These are phyloP conservation scores for Oreortyx pictus DNA, from an alignment of 2,797 vertebrate genomes.

Conservation along the genomic window DNA sequence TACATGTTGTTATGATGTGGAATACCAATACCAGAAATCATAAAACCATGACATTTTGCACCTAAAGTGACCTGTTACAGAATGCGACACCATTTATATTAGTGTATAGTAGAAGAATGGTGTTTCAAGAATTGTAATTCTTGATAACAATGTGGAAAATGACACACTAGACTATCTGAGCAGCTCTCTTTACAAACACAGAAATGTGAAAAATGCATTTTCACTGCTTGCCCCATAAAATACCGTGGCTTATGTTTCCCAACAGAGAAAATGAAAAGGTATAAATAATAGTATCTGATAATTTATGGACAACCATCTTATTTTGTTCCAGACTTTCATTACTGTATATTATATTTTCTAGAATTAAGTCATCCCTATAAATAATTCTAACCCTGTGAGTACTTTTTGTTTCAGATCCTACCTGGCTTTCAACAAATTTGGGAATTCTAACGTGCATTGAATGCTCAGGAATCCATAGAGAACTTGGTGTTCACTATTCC, in stretches of 20 bases:
- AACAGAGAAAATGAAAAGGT: background rate
- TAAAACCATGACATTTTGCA: too few species aligned
- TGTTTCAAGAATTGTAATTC: background rate
- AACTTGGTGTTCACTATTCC: constrained; percentile 97
- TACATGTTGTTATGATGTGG: too few species aligned
- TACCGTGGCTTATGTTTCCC: background rate
- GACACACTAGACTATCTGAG: background rate
- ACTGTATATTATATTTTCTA: background rate
- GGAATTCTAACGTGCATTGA: constrained; percentile 98
- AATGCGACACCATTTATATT: background rate
- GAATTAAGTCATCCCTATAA: background rate
- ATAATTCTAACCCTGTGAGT: background rate
- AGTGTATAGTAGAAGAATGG: background rate
- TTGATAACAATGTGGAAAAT: background rate
- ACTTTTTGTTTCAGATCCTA: constrained; percentile 86
- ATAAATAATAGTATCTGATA: rapidly evolving
- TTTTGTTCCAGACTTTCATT: background rate
- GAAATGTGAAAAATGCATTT: background rate
- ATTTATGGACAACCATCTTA: background rate
- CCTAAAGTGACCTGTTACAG: rapidly evolving
- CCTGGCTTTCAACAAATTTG: constrained; percentile 97
- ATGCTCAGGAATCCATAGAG: constrained; percentile 97
- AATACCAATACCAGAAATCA: too few species aligned
- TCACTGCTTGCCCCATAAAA: background rate
- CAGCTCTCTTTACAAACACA: background rate